These are phyloP conservation scores for Steinernema hermaphroditum DNA, from an alignment of 2,888 invertebrate species.

Conservation along the genomic window DNA sequence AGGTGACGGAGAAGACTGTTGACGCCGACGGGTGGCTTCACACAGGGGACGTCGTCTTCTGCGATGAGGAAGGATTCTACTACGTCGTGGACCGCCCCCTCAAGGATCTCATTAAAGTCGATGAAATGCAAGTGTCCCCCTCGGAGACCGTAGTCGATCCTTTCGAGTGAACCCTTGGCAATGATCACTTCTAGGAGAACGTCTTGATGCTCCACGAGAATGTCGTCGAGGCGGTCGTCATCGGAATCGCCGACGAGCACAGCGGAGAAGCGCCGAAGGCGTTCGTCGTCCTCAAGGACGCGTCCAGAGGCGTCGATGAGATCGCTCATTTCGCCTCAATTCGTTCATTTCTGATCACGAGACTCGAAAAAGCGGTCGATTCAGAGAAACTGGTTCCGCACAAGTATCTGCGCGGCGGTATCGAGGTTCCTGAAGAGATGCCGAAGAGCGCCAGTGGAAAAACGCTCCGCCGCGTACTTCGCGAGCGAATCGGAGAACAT, in stretches of 20 bases:
- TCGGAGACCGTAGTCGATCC: constrained; percentile 52
- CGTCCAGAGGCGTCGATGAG: constrained; percentile 4
- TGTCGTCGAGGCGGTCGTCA: constrained; percentile 80
- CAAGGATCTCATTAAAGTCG: constrained; percentile 88
- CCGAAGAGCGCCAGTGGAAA: constrained; percentile 78
- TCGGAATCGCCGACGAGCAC: constrained; percentile 75
- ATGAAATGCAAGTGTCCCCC: constrained; percentile 78
- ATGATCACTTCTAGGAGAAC: too few relatives aligned
- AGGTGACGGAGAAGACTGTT: constrained; percentile 66
- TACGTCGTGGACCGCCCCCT: constrained; percentile 82
- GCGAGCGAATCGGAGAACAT: background rate
- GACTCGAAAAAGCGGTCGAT: constrained; percentile 37
- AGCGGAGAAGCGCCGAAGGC: constrained; percentile 67
- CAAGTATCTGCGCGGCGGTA: constrained; percentile 75
- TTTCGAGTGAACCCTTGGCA: too few relatives aligned
- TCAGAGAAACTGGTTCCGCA: constrained; percentile 75
- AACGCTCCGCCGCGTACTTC: constrained; percentile 39
- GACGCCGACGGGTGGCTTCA: constrained; percentile 81
- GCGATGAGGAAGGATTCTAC: constrained; percentile 78
- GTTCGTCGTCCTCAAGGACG: constrained; percentile 48
- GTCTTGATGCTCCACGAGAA: constrained; percentile 75
- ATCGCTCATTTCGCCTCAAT: too few relatives aligned
- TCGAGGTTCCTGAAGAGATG: constrained; percentile 74
- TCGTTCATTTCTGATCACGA: constrained; percentile 28
- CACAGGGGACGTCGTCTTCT: constrained; percentile 78